Percentiles rank a stretch among this genome's conserved stretches.
phyloP scores from a whole-genome alignment of 35 echinoderm and acorn worm species.

The Apostichopus parvimensis region DNA sequence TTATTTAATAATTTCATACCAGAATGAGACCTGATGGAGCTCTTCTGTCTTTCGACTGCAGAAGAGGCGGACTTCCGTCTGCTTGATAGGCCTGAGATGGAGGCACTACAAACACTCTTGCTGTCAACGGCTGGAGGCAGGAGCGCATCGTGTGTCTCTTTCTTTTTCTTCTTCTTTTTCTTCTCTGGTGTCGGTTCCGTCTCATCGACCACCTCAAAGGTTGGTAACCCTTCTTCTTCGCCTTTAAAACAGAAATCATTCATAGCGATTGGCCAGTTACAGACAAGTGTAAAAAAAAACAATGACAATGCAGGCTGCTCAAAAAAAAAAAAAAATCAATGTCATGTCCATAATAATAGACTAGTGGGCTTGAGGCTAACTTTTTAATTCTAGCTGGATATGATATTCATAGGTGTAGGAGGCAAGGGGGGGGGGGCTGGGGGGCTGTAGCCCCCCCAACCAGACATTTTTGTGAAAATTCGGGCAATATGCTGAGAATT shows the following conservation, averaged over 20 bases:
- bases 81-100: conserved; percentile 20
- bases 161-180: conserved; percentile 73
- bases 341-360: too few species aligned
- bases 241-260: not conserved
- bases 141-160: conserved; percentile 1
- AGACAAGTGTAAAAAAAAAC: too few species aligned
- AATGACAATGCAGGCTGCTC: too few species aligned
- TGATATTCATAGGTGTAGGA: too few species aligned
- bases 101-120: conserved; percentile 29
- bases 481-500: too few species aligned
- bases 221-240: conserved; percentile 51
- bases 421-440: too few species aligned
- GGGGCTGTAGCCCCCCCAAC: too few species aligned
- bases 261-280: not conserved
- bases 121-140: not conserved
- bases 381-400: too few species aligned
- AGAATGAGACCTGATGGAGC: not conserved
- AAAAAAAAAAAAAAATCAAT: too few species aligned
- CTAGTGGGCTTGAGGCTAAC: too few species aligned
- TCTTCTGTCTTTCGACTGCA: conserved; percentile 19
- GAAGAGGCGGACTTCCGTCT: conserved; percentile 39
- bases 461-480: too few species aligned
- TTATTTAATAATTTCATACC: not conserved
- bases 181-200: conserved; percentile 30
- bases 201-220: conserved; percentile 9